Evolutionary conservation across 2,888 invertebrate genomes (phyloP).

Genomic region (Kuschelorhynchus macadamiae): DNA sequence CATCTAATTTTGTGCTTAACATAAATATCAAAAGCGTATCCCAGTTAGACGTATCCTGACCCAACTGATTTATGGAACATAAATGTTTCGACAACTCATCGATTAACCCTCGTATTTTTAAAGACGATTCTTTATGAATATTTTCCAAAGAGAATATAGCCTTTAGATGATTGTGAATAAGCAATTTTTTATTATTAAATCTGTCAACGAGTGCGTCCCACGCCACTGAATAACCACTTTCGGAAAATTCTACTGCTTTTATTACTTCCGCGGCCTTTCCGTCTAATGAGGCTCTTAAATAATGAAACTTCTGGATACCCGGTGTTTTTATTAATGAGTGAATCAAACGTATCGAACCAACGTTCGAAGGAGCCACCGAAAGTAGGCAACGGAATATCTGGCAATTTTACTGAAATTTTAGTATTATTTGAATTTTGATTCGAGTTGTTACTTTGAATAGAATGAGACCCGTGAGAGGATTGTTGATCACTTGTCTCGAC

Average conservation of each 20-base stretch:
- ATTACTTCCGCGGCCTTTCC: constrained; percentile 32
- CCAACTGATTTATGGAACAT: constrained; percentile 19
- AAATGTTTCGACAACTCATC: constrained; percentile 47
- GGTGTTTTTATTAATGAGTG: too few species aligned
- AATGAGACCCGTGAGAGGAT: not conserved
- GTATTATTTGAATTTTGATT: too few species aligned
- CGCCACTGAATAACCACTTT: constrained; percentile 26
- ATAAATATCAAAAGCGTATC: not conserved
- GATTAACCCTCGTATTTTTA: constrained; percentile 13
- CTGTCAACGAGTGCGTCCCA: constrained; percentile 35
- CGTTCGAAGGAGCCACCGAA: too few species aligned
- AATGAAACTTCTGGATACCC: too few species aligned
- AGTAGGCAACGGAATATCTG: constrained; percentile 15
- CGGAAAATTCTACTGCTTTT: constrained; percentile 24
- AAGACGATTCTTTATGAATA: constrained; percentile 44
- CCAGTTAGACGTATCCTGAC: not conserved
- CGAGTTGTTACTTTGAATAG: too few species aligned
- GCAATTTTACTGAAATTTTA: not conserved
- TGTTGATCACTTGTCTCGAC: not conserved
- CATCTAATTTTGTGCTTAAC: not conserved
- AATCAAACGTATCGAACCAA: too few species aligned
- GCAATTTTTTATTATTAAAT: constrained; percentile 38
- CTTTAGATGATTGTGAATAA: constrained; percentile 45
- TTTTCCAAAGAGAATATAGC: constrained; percentile 38
- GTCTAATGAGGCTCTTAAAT: constrained; percentile 1